Conservation (phyloP, 2,797 vertebrate genomes). For the Calcarius lapponicus region DNA sequence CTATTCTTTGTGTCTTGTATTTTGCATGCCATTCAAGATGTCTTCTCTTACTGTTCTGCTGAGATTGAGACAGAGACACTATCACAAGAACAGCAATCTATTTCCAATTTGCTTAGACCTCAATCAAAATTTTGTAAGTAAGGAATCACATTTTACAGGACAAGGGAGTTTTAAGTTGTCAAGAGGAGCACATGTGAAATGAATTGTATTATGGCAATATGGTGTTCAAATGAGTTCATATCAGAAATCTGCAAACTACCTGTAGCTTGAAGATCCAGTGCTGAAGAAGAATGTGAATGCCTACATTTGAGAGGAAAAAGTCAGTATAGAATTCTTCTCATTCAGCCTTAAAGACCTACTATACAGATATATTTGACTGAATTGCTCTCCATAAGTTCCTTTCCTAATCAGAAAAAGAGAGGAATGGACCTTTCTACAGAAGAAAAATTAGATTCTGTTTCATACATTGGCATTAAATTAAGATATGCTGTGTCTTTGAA, state of each 20-base stretch:
- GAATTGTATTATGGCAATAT: neutral
- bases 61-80: neutral
- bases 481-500: neutral
- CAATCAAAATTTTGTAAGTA: neutral
- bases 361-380: neutral
- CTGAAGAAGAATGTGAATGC: neutral
- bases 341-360: neutral
- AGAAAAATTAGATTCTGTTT: neutral
- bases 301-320: neutral
- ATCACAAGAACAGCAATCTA: neutral
- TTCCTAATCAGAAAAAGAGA: neutral
- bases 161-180: neutral
- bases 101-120: neutral
- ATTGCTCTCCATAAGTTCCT: neutral
- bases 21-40: neutral
- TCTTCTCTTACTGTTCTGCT: neutral
- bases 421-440: neutral
- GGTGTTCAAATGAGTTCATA: accelerated
- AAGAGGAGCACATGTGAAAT: neutral
- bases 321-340: neutral
- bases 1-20: neutral
- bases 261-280: neutral
- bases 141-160: neutral
- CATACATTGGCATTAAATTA: neutral
- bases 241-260: accelerated